Percentiles rank a stretch among this genome's conserved stretches.
phyloP scores from a whole-genome alignment of 1,140 invertebrate species.

The Leptinotarsa texana region DNA sequence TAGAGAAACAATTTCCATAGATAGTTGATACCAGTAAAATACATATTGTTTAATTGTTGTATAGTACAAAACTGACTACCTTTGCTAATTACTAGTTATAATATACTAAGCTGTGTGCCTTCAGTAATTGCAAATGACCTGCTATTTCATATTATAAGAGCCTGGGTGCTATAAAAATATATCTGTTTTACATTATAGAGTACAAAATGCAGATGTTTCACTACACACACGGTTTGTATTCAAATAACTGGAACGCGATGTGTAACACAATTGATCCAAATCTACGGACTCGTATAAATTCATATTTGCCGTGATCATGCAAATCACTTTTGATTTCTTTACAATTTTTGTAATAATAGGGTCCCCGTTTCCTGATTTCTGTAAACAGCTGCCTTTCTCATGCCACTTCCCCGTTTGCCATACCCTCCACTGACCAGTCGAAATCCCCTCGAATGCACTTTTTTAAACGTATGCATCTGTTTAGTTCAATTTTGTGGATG shows the following conservation, averaged over 20 bases:
- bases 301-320: slow-evolving; percentile 34
- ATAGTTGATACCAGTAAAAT: slow-evolving; percentile 13
- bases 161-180: slow-evolving; percentile 53
- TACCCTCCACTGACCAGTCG: slow-evolving; percentile 35
- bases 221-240: slow-evolving; percentile 25
- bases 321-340: slow-evolving; percentile 47
- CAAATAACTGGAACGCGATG: slow-evolving; percentile 22
- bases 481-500: slow-evolving; percentile 20
- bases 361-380: slow-evolving; percentile 49
- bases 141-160: slow-evolving; percentile 53
- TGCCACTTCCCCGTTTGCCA: slow-evolving; percentile 19
- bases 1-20: neutral
- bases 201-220: slow-evolving; percentile 38
- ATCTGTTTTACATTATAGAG: slow-evolving; percentile 48
- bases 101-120: slow-evolving; percentile 56
- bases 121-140: slow-evolving; percentile 57
- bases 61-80: slow-evolving; percentile 56
- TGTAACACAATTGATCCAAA: slow-evolving; percentile 10
- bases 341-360: slow-evolving; percentile 42
- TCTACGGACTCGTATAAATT: slow-evolving; percentile 31
- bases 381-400: slow-evolving; percentile 47
- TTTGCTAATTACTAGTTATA: slow-evolving; percentile 58
- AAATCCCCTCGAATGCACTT: slow-evolving; percentile 37
- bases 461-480: slow-evolving; percentile 51
- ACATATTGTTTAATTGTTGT: slow-evolving; percentile 53